Percentiles rank a stretch among this genome's conserved stretches.
These are phyloP conservation scores for Carassius gibelio DNA, from an alignment of 2,113 vertebrate genomes.

Conservation along the genomic window DNA sequence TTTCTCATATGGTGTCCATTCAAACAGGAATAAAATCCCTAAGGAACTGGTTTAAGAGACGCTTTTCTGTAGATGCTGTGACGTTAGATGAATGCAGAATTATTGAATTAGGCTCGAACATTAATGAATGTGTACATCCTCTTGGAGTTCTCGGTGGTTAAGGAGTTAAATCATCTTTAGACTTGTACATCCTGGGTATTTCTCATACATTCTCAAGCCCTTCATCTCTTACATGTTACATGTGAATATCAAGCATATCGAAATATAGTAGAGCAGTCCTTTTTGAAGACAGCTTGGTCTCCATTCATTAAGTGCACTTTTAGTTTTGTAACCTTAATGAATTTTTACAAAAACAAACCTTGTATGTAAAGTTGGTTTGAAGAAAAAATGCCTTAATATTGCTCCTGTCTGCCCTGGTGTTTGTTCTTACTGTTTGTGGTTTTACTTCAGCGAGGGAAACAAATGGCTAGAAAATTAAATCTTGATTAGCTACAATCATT, in stretches of 20 bases:
- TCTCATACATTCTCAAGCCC: not conserved
- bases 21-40: not conserved
- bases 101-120: not conserved
- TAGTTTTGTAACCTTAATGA: not conserved
- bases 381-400: conserved; percentile 20
- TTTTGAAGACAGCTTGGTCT: not conserved
- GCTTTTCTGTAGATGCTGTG: conserved; percentile 20
- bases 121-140: conserved; percentile 6
- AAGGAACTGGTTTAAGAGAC: conserved; percentile 24
- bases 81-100: not conserved
- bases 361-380: not conserved
- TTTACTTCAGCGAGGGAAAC: not conserved
- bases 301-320: conserved; percentile 35
- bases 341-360: conserved; percentile 4
- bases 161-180: not conserved
- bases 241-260: not conserved
- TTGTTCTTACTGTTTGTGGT: not conserved
- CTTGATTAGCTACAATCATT: not conserved
- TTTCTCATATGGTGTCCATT: not conserved
- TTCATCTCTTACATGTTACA: not conserved
- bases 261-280: not conserved
- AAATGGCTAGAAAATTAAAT: not conserved
- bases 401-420: not conserved
- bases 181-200: not conserved
- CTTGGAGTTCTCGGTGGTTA: conserved; percentile 5